Conservation (phyloP, 2,113 vertebrate genomes). For the Passer montanus region DNA sequence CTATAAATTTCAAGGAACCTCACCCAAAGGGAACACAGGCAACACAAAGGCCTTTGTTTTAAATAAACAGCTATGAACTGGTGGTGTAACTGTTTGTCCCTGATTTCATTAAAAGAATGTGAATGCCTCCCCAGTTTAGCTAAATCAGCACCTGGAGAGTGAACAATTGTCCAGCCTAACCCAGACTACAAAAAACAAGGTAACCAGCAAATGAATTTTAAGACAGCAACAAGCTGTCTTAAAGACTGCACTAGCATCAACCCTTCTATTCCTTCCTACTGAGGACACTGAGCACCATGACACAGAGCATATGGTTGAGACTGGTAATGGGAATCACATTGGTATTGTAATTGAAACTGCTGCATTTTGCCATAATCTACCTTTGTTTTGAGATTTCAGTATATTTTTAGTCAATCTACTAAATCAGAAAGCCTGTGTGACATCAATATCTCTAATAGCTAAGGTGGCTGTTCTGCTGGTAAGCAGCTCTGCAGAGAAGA, state of each 20-base stretch:
- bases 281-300: not conserved
- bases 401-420: not conserved
- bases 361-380: not conserved
- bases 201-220: not conserved
- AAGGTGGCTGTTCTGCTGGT: not conserved
- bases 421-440: not conserved
- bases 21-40: not conserved
- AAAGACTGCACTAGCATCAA: not conserved
- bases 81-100: not conserved
- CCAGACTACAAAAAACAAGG: not conserved
- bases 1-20: not conserved
- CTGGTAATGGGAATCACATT: rapidly evolving
- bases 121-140: not conserved
- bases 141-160: not conserved
- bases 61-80: not conserved
- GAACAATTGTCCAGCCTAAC: not conserved
- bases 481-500: not conserved
- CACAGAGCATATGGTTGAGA: not conserved
- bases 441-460: not conserved
- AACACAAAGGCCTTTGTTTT: not conserved
- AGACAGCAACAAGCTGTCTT: not conserved
- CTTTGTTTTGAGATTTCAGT: not conserved
- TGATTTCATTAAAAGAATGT: not conserved
- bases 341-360: not conserved
- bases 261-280: not conserved